These are phyloP conservation scores for Forbesichthys agassizii DNA, from an alignment of 2,113 vertebrate genomes.

Conservation along the genomic window DNA sequence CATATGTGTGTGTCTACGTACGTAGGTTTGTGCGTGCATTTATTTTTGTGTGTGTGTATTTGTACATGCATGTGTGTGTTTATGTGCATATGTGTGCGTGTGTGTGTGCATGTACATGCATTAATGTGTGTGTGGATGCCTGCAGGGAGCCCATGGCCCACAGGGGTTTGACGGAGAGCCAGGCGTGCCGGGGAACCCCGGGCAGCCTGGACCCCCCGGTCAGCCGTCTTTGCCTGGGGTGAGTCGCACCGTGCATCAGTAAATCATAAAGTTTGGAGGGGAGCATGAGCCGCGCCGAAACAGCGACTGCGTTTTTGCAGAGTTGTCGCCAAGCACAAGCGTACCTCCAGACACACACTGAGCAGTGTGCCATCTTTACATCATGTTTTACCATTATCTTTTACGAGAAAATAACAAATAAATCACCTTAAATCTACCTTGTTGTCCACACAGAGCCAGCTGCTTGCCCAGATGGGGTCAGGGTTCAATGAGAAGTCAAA, in stretches of 20 bases:
- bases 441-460: conserved; percentile 71
- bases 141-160: conserved; percentile 88
- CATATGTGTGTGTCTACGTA: too few relatives aligned
- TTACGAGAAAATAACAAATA: too few relatives aligned
- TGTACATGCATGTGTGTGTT: neutral
- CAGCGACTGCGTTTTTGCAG: too few relatives aligned
- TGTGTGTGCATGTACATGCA: neutral
- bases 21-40: too few relatives aligned
- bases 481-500: conserved; percentile 88
- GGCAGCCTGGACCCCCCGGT: conserved; percentile 86
- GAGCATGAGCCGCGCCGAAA: too few relatives aligned
- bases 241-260: conserved; percentile 42
- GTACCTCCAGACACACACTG: too few relatives aligned
- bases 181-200: conserved; percentile 92
- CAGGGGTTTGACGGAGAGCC: conserved; percentile 94
- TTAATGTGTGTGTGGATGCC: neutral
- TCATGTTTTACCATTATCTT: too few relatives aligned
- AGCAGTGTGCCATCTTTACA: too few relatives aligned
- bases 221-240: conserved; percentile 83
- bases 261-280: too few relatives aligned
- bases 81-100: neutral
- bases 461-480: conserved; percentile 87
- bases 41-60: neutral
- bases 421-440: neutral
- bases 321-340: too few relatives aligned